Percentiles rank a stretch among this genome's conserved stretches.
These are phyloP conservation scores for Anguilla pacifica DNA, from an alignment of 2,797 vertebrate genomes.

Conservation along the genomic window DNA sequence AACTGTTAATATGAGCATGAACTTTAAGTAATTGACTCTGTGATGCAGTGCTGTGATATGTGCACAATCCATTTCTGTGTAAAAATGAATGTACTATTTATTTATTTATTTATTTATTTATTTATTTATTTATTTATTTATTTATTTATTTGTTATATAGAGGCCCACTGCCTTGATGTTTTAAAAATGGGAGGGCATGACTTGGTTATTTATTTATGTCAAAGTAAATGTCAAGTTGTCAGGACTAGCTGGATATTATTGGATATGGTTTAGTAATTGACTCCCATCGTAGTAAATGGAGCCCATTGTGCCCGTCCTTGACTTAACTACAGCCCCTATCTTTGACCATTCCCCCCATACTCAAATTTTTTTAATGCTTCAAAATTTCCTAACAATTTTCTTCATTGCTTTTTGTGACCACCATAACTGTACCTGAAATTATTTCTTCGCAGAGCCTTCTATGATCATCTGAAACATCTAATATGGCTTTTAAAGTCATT, in stretches of 20 bases:
- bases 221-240: conserved; percentile 69
- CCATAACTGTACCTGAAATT: too few species aligned
- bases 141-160: neutral
- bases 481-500: too few species aligned
- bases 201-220: conserved; percentile 38
- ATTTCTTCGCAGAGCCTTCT: too few species aligned
- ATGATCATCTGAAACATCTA: too few species aligned
- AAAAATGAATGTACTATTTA: neutral
- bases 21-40: conserved; percentile 14
- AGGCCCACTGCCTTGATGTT: neutral
- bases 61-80: conserved; percentile 19
- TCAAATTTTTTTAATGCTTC: too few species aligned
- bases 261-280: conserved; percentile 81
- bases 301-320: neutral
- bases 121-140: neutral
- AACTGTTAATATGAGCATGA: conserved; percentile 5
- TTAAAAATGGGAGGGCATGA: neutral
- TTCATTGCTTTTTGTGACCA: too few species aligned
- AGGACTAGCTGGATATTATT: conserved; percentile 83
- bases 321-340: too few species aligned
- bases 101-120: neutral
- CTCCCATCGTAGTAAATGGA: conserved; percentile 23
- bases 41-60: conserved; percentile 25
- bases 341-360: too few species aligned
- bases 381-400: too few species aligned